A percentile compares a stretch with the other conserved stretches of the same genome.
These are phyloP conservation scores for Lacanobia oleracea DNA, from an alignment of 2,888 invertebrate species.

Conservation along the genomic window DNA sequence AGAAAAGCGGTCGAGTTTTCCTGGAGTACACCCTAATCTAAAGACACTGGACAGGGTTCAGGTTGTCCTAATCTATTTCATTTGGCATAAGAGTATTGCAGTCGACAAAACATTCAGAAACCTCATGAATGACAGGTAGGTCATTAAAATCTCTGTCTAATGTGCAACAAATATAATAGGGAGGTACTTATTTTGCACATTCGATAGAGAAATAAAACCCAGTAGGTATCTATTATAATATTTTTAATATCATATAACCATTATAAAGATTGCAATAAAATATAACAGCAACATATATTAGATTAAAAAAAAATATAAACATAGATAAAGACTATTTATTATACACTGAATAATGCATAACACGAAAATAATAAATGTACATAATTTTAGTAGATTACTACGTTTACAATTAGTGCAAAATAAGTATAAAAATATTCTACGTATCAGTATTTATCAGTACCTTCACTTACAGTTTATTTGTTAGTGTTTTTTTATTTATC, in stretches of 20 bases:
- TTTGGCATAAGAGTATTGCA: too few relatives aligned
- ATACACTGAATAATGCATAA: background rate
- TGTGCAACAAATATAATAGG: too few relatives aligned
- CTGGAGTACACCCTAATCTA: too few relatives aligned
- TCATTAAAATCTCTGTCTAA: too few relatives aligned
- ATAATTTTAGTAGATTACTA: background rate
- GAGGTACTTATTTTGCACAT: too few relatives aligned
- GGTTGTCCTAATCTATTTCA: too few relatives aligned
- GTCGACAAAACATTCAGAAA: too few relatives aligned
- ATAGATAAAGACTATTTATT: too few relatives aligned
- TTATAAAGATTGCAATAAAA: constrained; percentile 41
- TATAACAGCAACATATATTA: constrained; percentile 14
- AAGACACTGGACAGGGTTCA: background rate
- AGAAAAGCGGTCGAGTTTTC: background rate
- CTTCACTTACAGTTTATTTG: constrained; percentile 27
- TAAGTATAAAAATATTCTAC: constrained; percentile 21
- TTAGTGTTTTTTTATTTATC: constrained; percentile 30
- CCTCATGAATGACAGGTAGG: too few relatives aligned
- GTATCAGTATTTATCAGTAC: constrained; percentile 22
- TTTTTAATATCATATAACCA: constrained; percentile 35
- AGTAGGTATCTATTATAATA: background rate
- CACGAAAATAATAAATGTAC: background rate
- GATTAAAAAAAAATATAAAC: constrained; percentile 6
- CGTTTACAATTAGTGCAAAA: background rate
- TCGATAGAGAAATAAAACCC: constrained; percentile 7